These are phyloP conservation scores for Emydura subglobosa DNA, from an alignment of 2,113 vertebrate genomes.

Conservation along the genomic window DNA sequence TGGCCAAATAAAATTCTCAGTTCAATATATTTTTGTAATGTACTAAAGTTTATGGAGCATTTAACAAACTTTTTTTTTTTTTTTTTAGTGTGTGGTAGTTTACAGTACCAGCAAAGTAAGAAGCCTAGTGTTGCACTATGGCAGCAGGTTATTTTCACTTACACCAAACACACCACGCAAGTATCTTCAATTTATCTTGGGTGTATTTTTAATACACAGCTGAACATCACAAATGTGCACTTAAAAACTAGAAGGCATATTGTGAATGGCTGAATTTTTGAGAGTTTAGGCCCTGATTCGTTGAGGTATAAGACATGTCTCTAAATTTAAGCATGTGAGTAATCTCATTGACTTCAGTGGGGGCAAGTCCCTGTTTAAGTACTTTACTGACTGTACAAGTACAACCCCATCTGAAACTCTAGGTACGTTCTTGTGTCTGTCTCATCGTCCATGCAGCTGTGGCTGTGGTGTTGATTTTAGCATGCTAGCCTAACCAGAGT, in stretches of 20 bases:
- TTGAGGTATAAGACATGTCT: neutral
- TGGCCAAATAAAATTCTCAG: constrained; percentile 26
- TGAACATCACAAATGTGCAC: neutral
- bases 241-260: neutral
- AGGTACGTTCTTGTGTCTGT: neutral
- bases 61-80: constrained; percentile 69
- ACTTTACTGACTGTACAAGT: too few species aligned
- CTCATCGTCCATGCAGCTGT: neutral
- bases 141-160: constrained; percentile 23
- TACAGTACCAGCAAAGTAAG: constrained; percentile 25
- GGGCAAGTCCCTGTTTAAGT: neutral
- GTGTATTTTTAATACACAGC: neutral
- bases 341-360: neutral
- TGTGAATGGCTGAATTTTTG: neutral
- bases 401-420: neutral
- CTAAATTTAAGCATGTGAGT: neutral
- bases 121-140: constrained; percentile 41
- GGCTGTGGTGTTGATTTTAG: neutral
- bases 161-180: neutral
- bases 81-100: constrained; percentile 34
- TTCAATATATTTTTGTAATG: constrained; percentile 45
- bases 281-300: neutral
- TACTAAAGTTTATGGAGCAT: constrained; percentile 72
- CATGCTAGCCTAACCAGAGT: neutral
- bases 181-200: neutral